Percentiles rank a stretch among this genome's conserved stretches.
These are phyloP conservation scores for Columbina picui DNA, from an alignment of 2,113 vertebrate genomes.

Conservation along the genomic window DNA sequence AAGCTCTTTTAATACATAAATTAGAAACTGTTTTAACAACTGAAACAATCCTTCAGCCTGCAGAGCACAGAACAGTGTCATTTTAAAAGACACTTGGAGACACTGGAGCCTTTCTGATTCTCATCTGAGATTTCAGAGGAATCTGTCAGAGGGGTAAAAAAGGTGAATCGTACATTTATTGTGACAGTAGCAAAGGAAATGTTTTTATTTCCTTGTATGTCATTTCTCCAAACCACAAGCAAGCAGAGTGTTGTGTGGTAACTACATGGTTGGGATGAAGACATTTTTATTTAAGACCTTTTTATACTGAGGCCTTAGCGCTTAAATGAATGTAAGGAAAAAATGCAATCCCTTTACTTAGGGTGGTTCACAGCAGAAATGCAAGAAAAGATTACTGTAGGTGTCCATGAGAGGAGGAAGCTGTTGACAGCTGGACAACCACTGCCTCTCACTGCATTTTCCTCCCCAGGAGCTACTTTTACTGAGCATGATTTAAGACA, in stretches of 20 bases:
- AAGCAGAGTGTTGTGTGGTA: not conserved
- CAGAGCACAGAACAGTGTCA: not conserved
- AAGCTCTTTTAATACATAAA: slow-evolving; percentile 34
- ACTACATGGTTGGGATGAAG: accelerated
- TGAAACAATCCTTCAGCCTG: not conserved
- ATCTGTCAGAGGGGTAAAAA: not conserved
- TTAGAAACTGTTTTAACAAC: slow-evolving; percentile 34
- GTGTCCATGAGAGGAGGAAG: not conserved
- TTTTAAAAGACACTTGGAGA: slow-evolving; percentile 5
- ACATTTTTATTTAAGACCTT: not conserved
- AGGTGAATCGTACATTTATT: slow-evolving; percentile 17
- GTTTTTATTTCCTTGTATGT: not conserved
- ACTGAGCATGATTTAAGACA: not conserved
- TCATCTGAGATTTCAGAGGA: slow-evolving; percentile 19
- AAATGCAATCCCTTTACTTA: not conserved
- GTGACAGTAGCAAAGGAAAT: not conserved
- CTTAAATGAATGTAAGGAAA: not conserved
- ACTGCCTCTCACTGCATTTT: accelerated
- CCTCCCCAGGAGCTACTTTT: not conserved
- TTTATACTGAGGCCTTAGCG: not conserved
- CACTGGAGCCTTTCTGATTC: not conserved
- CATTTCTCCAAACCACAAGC: not conserved
- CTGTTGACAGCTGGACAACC: not conserved
- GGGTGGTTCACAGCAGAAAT: not conserved
- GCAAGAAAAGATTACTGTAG: not conserved